Percentiles rank a stretch among this genome's conserved stretches.
These are phyloP conservation scores for Phylloscopus whistleri DNA, from an alignment of 2,113 vertebrate genomes.

Conservation along the genomic window DNA sequence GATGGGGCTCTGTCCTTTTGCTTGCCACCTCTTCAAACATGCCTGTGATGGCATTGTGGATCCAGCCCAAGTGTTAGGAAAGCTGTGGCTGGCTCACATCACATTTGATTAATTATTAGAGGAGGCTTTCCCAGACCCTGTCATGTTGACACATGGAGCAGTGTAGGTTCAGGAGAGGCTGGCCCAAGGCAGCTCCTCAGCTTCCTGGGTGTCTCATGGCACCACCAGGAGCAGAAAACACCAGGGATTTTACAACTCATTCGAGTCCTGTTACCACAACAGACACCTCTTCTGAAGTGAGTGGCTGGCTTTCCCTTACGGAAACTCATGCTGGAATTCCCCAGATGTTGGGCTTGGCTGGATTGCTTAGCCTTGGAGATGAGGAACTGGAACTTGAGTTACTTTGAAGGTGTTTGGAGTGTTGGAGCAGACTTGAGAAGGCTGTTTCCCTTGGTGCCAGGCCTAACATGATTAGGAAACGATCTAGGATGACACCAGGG, in stretches of 20 bases:
- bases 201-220: background rate
- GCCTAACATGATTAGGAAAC: accelerated
- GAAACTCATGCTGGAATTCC: background rate
- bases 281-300: background rate
- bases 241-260: background rate
- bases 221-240: background rate
- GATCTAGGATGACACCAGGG: background rate
- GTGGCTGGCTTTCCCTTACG: background rate
- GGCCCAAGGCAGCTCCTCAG: background rate
- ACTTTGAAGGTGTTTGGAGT: background rate
- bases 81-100: background rate
- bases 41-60: background rate
- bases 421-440: background rate
- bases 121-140: background rate
- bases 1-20: background rate
- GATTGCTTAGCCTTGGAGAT: background rate
- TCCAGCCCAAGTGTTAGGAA: background rate
- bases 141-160: background rate
- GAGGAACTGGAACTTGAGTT: background rate
- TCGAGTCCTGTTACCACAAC: background rate
- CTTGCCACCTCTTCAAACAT: background rate
- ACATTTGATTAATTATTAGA: background rate
- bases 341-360: background rate
- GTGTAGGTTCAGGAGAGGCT: background rate
- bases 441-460: background rate